These are phyloP conservation scores for Chloropsis cyanopogon DNA, from an alignment of 2,113 vertebrate species.

Conservation along the genomic window DNA sequence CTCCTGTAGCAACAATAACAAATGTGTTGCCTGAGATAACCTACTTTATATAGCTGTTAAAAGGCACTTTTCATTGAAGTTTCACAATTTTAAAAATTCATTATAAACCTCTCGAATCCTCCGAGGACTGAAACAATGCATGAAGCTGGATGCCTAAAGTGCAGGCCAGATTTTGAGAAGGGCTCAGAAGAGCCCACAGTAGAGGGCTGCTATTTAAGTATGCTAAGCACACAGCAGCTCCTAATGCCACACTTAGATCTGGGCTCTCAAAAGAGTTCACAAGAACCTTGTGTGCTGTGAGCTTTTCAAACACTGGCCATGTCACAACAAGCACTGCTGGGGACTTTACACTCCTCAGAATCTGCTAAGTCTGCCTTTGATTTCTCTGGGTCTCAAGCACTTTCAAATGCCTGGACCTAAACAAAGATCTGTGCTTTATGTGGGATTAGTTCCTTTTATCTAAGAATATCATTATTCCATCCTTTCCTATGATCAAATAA, in stretches of 20 bases:
- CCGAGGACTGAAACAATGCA: constrained; percentile 37
- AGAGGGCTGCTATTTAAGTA: constrained; percentile 1
- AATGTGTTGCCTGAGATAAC: constrained; percentile 64
- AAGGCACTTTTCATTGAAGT: constrained; percentile 53
- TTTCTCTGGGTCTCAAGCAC: not conserved
- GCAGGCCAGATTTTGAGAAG: constrained; percentile 9
- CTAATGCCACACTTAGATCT: constrained; percentile 34
- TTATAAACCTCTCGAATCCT: constrained; percentile 55
- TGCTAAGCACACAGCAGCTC: constrained; percentile 37
- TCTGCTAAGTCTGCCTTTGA: constrained; percentile 39
- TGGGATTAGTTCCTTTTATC: not conserved
- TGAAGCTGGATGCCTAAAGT: constrained; percentile 17
- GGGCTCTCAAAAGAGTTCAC: constrained; percentile 44
- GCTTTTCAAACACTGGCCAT: constrained; percentile 23
- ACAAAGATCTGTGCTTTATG: not conserved
- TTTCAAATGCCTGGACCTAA: not conserved
- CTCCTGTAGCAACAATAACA: constrained; percentile 69
- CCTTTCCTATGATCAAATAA: not conserved
- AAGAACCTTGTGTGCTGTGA: constrained; percentile 1
- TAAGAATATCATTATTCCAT: not conserved
- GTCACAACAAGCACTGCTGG: constrained; percentile 23
- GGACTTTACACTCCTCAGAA: constrained; percentile 8
- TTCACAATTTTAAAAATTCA: constrained; percentile 55
- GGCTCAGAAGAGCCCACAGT: not conserved
- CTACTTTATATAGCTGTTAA: constrained; percentile 52